Conservation (phyloP, 2,797 vertebrate species). For the Threskiornis aethiopicus region DNA sequence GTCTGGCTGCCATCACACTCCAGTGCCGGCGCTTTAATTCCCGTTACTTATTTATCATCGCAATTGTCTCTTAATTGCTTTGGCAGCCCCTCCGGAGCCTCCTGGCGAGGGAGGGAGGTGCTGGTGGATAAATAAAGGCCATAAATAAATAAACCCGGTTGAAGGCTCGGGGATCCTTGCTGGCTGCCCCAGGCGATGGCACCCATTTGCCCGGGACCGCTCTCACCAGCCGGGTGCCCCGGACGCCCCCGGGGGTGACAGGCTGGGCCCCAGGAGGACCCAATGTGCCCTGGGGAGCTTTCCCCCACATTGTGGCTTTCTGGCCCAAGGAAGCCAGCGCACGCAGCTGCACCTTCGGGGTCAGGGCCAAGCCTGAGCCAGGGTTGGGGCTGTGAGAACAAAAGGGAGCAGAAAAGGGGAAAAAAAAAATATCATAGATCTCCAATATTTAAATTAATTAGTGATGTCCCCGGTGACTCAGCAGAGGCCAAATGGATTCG, state of each 20-base stretch:
- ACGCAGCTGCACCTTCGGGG: not conserved
- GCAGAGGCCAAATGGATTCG: conserved; percentile 32
- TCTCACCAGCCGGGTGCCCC: not conserved
- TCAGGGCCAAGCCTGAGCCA: not conserved
- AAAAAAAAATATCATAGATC: not conserved
- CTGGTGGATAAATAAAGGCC: not conserved
- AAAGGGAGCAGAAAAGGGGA: not conserved
- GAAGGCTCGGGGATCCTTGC: not conserved
- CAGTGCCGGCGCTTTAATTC: not conserved
- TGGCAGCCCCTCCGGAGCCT: not conserved
- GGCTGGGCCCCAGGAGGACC: not conserved
- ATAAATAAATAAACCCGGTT: not conserved
- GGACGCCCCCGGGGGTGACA: rapidly evolving
- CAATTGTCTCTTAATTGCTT: conserved; percentile 59
- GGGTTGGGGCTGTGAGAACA: not conserved
- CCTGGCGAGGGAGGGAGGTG: not conserved
- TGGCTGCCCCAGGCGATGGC: not conserved
- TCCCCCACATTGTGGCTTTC: not conserved
- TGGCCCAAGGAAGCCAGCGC: not conserved
- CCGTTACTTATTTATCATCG: conserved; percentile 37
- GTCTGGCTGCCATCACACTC: not conserved
- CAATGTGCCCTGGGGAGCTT: not conserved
- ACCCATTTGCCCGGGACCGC: not conserved
- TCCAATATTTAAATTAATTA: conserved; percentile 31
- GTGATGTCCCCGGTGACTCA: conserved; percentile 33